phyloP scores from a whole-genome alignment of 2,888 invertebrate genomes.

The Chrysolina americana region DNA sequence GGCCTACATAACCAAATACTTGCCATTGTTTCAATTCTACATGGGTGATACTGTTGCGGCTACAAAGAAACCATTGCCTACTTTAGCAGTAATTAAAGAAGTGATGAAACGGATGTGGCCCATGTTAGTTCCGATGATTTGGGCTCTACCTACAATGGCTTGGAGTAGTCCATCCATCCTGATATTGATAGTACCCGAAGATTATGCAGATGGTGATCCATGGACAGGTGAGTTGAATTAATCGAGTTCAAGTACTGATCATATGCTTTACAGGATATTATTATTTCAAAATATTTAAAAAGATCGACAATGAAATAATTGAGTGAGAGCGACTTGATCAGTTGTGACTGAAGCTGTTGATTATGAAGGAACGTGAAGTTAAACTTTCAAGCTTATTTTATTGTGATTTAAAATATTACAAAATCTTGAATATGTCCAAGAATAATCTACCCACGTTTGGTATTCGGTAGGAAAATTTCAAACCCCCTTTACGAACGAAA shows the following conservation, averaged over 20 bases:
- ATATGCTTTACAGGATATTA: too few species aligned
- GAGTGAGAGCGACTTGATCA: too few species aligned
- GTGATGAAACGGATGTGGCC: slow-evolving; percentile 22
- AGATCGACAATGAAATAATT: too few species aligned
- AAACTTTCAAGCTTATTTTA: too few species aligned
- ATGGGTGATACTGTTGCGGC: slow-evolving; percentile 24
- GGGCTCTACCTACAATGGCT: not conserved
- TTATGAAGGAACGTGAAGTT: too few species aligned
- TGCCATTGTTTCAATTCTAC: slow-evolving; percentile 8
- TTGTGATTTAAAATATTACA: too few species aligned
- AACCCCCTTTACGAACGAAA: too few species aligned
- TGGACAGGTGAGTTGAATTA: slow-evolving; percentile 8
- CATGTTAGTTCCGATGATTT: not conserved
- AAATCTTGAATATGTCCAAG: too few species aligned
- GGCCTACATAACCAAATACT: not conserved
- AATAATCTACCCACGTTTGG: too few species aligned
- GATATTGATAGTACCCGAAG: slow-evolving; percentile 19
- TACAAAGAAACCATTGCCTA: slow-evolving; percentile 1
- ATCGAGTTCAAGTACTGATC: not conserved
- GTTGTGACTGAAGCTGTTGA: too few species aligned
- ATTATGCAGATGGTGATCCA: not conserved
- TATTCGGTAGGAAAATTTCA: too few species aligned
- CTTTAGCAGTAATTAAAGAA: not conserved
- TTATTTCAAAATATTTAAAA: too few species aligned
- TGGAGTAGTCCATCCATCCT: not conserved